Base-by-base conservation (phyloP, 2,797 vertebrate species). In the Diceros bicornis region DNA sequence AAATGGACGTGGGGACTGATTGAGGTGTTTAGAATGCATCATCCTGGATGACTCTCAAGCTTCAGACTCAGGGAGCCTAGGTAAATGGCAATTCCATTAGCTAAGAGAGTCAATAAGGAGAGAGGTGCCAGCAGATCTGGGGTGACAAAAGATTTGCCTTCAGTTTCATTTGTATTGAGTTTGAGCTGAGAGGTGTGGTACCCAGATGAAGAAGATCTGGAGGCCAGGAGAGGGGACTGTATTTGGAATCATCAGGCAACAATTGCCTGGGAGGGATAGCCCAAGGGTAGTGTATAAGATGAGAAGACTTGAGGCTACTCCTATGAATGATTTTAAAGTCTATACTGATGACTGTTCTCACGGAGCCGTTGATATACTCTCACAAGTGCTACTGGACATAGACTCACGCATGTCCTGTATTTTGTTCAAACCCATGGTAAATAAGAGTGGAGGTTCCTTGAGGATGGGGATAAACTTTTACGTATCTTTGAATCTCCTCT, bases 401-500 rank as follows among this genome's bases (percentile, higher is more conserved):
- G 55, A 68, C 7, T 0, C 27, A 13, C 61, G 11, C 34, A 50
- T 59, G 21, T 64, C 18, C 44, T 69, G 0, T 61, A 34, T 89
- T 93, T 96, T 83, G 37, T 92, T 66, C 16, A 89, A 89, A 59
- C 6, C 66, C 18, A 47, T 64, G 44, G 57, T 75, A 57, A 77
- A 59, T 50, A 92, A 89, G 72, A 77, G 32, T 57, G 79, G 37
- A 64, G 7, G 0, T 59, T 82, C 23, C 47, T 72, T 86, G 52
- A 89, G 21, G 44, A 86, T 87, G 6, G 29, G 9, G 21, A 11
- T 64, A 91, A 25, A 71, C 9, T 12, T 83, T 90, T 96, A 34
- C n/a, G 52, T 88, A 47, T 41, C 71, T 96, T 94, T 88, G 71
- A 86, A 64, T 88, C 10, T 55, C 41, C 21, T 84, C 10, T 89